A percentile compares a stretch with the other conserved stretches of the same genome.
Evolutionary conservation across 2,113 vertebrate species (phyloP).

Genomic region (Hiodon alosoides): DNA sequence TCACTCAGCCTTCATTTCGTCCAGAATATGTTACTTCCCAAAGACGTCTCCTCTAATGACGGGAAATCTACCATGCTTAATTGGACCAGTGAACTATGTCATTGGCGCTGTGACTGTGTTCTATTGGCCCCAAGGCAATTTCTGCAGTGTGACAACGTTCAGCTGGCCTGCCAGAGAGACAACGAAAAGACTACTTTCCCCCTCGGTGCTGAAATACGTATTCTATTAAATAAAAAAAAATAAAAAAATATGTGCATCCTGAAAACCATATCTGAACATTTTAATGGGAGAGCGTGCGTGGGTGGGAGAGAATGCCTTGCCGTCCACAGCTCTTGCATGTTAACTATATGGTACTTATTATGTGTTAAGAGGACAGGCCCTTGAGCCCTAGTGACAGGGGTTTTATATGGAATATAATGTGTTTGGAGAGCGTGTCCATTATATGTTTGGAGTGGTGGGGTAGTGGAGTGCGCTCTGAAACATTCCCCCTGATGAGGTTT

Average conservation of each 20-base stretch:
- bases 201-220: background rate
- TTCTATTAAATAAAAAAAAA: background rate
- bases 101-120: constrained; percentile 57
- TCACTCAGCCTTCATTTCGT: constrained; percentile 56
- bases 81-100: constrained; percentile 70
- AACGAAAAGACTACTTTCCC: background rate
- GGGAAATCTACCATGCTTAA: constrained; percentile 74
- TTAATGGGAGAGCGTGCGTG: constrained; percentile 33
- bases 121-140: constrained; percentile 53
- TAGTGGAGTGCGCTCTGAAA: constrained; percentile 48
- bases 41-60: constrained; percentile 64
- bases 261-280: constrained; percentile 5
- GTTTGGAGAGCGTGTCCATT: constrained; percentile 56
- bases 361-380: constrained; percentile 49
- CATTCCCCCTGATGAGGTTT: no score
- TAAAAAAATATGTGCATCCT: background rate
- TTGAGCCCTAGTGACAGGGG: constrained; percentile 32
- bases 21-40: constrained; percentile 54
- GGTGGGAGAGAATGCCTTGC: constrained; percentile 42
- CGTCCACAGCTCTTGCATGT: constrained; percentile 44
- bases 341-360: constrained; percentile 46
- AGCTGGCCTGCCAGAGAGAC: background rate
- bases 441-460: constrained; percentile 49
- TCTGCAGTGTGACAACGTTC: constrained; percentile 42
- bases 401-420: constrained; percentile 58